A percentile compares a stretch with the other conserved stretches of the same genome.
phyloP scores from a whole-genome alignment of 2,797 vertebrate species.

The Micrastur ruficollis region DNA sequence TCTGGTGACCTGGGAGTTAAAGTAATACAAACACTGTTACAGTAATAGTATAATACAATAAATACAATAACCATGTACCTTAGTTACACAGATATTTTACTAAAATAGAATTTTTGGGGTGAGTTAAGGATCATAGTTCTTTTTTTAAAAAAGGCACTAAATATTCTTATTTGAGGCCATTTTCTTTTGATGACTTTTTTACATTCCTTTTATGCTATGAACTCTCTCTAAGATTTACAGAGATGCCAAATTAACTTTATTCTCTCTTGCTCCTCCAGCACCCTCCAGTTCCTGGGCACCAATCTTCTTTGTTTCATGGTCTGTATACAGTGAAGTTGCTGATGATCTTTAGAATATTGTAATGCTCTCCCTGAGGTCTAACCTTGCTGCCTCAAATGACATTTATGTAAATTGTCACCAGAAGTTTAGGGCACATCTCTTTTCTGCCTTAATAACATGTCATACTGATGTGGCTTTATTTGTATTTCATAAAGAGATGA shows the following conservation, averaged over 20 bases:
- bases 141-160: neutral
- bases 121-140: neutral
- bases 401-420: slow-evolving; percentile 56
- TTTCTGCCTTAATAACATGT: slow-evolving; percentile 62
- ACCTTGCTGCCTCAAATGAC: slow-evolving; percentile 38
- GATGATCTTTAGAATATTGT: slow-evolving; percentile 49
- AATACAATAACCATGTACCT: neutral
- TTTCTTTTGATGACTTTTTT: neutral
- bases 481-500: slow-evolving; percentile 49
- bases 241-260: neutral
- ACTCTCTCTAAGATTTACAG: neutral
- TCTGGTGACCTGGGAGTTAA: neutral
- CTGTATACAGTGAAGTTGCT: neutral
- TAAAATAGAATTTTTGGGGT: neutral
- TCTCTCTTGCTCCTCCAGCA: neutral
- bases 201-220: neutral
- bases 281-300: neutral
- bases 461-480: slow-evolving; percentile 47
- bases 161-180: neutral
- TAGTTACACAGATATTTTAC: neutral
- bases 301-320: neutral
- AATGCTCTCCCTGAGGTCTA: slow-evolving; percentile 31
- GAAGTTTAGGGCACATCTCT: slow-evolving; percentile 47
- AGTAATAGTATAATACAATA: neutral
- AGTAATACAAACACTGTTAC: neutral